phyloP scores from a whole-genome alignment of 2,888 invertebrate genomes.

The Mythimna ferrago region DNA sequence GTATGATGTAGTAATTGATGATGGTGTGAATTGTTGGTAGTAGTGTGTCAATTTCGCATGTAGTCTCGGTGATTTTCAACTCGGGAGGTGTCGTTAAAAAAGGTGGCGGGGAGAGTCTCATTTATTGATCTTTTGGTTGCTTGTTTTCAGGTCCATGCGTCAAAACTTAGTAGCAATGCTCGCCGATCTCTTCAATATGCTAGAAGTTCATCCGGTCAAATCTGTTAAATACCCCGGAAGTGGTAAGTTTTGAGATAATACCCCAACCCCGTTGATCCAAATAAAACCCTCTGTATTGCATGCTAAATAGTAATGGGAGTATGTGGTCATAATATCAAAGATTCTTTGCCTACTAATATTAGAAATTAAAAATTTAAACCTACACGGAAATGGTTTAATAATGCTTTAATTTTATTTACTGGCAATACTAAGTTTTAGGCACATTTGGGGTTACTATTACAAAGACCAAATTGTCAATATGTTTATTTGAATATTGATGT shows the following conservation, averaged over 20 bases:
- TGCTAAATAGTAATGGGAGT: constrained; percentile 88
- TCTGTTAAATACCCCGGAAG: constrained; percentile 96
- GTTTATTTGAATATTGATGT: constrained; percentile 50
- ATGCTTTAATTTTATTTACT: constrained; percentile 75
- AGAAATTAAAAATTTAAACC: constrained; percentile 61
- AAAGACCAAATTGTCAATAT: constrained; percentile 55
- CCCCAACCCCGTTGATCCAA: constrained; percentile 49
- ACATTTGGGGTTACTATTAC: constrained; percentile 57
- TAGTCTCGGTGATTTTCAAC: neutral
- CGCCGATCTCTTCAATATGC: constrained; percentile 97
- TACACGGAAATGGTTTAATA: constrained; percentile 72
- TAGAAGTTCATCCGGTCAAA: constrained; percentile 98
- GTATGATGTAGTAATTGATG: constrained; percentile 55
- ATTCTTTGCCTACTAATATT: constrained; percentile 82
- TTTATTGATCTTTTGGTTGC: constrained; percentile 11
- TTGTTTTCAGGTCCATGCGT: constrained; percentile 94
- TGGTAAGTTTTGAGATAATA: constrained; percentile 79
- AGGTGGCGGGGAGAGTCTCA: neutral
- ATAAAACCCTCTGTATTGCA: constrained; percentile 78
- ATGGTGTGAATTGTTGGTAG: neutral
- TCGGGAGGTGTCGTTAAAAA: neutral
- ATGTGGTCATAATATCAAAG: constrained; percentile 90
- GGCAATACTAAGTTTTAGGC: constrained; percentile 61
- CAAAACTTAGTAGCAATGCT: constrained; percentile 97
- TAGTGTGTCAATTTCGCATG: neutral